These are phyloP conservation scores for Orientallactaga sibirica DNA, from an alignment of 2,797 vertebrate genomes.

Conservation along the genomic window DNA sequence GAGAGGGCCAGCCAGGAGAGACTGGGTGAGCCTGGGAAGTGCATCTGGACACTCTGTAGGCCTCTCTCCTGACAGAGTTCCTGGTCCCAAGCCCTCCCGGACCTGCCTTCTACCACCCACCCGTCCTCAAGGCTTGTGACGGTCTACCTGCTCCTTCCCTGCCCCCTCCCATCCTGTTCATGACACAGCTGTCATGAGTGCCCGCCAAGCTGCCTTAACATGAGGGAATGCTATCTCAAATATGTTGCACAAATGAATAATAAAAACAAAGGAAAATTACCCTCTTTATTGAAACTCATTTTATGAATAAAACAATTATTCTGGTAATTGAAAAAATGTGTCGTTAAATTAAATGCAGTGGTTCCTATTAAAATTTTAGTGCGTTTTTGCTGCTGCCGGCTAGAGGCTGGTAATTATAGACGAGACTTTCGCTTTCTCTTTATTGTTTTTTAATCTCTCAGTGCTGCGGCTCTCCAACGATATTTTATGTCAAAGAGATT, in stretches of 20 bases:
- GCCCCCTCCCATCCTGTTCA: background rate
- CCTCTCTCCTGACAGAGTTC: background rate
- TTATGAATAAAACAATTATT: slow-evolving; percentile 94
- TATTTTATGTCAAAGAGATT: slow-evolving; percentile 89
- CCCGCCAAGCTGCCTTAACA: slow-evolving; percentile 72
- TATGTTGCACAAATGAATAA: slow-evolving; percentile 90
- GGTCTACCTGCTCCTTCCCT: background rate
- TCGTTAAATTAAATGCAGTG: slow-evolving; percentile 93
- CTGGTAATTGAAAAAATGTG: slow-evolving; percentile 94
- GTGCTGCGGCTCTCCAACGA: slow-evolving; percentile 85
- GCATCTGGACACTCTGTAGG: background rate
- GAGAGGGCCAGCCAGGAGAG: background rate
- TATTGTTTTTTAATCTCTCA: slow-evolving; percentile 93
- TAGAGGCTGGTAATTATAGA: slow-evolving; percentile 90
- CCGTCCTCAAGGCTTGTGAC: background rate
- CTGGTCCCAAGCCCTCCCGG: background rate
- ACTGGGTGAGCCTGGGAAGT: background rate
- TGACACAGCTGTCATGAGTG: slow-evolving; percentile 73
- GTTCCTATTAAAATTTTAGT: slow-evolving; percentile 93
- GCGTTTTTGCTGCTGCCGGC: slow-evolving; percentile 89
- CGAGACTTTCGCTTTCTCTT: slow-evolving; percentile 90
- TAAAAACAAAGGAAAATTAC: slow-evolving; percentile 92
- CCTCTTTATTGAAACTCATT: slow-evolving; percentile 91
- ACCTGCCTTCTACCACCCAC: background rate
- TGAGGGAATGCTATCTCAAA: slow-evolving; percentile 75